Base-by-base conservation (phyloP, 2,888 invertebrate genomes). In the Ophion costatus region DNA sequence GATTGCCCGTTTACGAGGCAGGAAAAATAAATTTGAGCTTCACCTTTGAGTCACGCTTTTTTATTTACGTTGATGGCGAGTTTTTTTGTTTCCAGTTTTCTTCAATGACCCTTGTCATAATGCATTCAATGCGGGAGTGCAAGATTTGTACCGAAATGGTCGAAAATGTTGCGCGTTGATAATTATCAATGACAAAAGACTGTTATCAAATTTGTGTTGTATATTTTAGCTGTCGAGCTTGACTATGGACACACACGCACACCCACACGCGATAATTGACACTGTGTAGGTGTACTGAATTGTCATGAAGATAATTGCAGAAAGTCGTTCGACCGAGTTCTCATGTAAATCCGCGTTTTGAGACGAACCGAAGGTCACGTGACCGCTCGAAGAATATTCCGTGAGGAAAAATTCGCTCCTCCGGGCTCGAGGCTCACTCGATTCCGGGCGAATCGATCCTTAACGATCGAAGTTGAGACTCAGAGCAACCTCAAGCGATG, bases 81-180 rank as follows among this genome's bases (percentile, higher is more conserved):
- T 76, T 64, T 38, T 38, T 51, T 75, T 20, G 29, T 59, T 77
- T 69, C 59, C 20, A 42, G n/a, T 64, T 38, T 75, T 67, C 67
- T 69, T 77, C 64, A 81, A 84, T 56, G 73, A 66, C 73, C 77
- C 64, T 77, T 77, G 66, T 84, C 84, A 83, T 80, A 80, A 45
- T 61, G 66, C 76, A 71, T 51, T 5, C 51, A 17, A 17, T 5
- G 38, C 51, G 20, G 11, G 51, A 64, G 33, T 64, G 29, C 64
- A 56, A 51, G 59, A 51, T 14, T 51, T 64, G 2, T 51, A 5
- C 51, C 5, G 51, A 17, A 4, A 17, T 51, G 51, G 20, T 29
- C 56, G 20, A 45, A 45, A 14, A 7, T 1, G 14, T 20, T 29
- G 63, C 56, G 75, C 75, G 51, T 42, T 20, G 17, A 29, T 75